A percentile compares a stretch with the other conserved stretches of the same genome.
phyloP scores from a whole-genome alignment of 2,888 invertebrate species.

The Synanthedon formicaeformis region DNA sequence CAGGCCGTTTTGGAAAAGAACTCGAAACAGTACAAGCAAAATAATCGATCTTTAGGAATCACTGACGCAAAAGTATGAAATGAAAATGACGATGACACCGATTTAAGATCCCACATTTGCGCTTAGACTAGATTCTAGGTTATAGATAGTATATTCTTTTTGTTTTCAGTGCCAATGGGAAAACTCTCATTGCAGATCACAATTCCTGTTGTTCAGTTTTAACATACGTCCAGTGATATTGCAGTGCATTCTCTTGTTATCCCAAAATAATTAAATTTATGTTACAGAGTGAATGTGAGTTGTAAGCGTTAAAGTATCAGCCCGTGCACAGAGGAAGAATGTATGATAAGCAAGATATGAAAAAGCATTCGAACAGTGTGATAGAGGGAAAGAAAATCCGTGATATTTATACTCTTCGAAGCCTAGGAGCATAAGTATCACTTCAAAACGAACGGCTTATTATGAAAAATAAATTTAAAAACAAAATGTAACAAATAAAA shows the following conservation, averaged over 20 bases:
- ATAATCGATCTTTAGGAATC: conserved; percentile 45
- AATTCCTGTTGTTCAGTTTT: conserved; percentile 4
- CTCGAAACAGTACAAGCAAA: conserved; percentile 57
- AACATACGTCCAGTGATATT: conserved; percentile 29
- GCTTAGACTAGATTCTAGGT: conserved; percentile 34
- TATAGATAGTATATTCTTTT: conserved; percentile 13
- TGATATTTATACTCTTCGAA: conserved; percentile 46
- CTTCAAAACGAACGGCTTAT: conserved; percentile 34
- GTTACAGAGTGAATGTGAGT: conserved; percentile 61
- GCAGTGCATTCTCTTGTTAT: conserved; percentile 55
- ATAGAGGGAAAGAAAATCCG: conserved; percentile 47
- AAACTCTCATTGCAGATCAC: conserved; percentile 24
- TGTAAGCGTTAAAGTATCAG: conserved; percentile 59
- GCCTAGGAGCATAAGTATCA: conserved; percentile 44
- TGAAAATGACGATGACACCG: conserved; percentile 47
- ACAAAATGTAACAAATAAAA: conserved; percentile 21
- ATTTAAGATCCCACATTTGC: conserved; percentile 18
- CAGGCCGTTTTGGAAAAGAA: conserved; percentile 72
- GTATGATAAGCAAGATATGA: conserved; percentile 65
- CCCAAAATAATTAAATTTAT: conserved; percentile 45
- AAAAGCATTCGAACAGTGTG: conserved; percentile 65
- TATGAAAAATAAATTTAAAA: conserved; percentile 42
- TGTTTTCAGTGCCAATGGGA: conserved; percentile 41
- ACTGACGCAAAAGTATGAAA: conserved; percentile 44
- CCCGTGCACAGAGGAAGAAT: conserved; percentile 66